These are phyloP conservation scores for Calidris pugnax DNA, from an alignment of 2,113 vertebrate species.

Conservation along the genomic window DNA sequence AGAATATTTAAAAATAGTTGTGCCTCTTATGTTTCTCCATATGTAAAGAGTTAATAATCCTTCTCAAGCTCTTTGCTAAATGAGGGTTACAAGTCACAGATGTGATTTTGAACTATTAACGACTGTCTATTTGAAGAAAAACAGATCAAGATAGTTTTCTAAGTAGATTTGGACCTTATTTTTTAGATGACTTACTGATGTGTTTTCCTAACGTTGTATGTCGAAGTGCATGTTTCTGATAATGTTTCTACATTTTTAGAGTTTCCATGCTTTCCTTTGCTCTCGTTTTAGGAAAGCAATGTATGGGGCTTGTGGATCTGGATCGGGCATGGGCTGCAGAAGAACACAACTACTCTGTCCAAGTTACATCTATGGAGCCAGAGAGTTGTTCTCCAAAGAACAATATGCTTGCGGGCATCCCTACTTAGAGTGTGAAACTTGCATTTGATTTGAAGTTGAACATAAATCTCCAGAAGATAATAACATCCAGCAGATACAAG, in stretches of 20 bases:
- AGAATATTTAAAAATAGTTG: not conserved
- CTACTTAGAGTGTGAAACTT: constrained; percentile 32
- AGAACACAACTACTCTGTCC: constrained; percentile 82
- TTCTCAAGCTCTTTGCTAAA: not conserved
- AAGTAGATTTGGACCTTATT: not conserved
- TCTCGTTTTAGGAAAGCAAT: constrained; percentile 86
- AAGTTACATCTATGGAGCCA: constrained; percentile 93
- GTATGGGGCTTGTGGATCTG: constrained; percentile 96
- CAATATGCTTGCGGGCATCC: constrained; percentile 90
- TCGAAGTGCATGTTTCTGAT: not conserved
- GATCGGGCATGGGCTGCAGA: constrained; percentile 92
- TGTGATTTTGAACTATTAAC: not conserved
- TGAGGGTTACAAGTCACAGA: not conserved
- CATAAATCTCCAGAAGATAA: not conserved
- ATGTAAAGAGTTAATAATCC: not conserved
- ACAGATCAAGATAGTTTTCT: not conserved
- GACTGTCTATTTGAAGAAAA: not conserved
- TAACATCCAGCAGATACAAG: constrained; percentile 19
- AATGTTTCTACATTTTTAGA: not conserved
- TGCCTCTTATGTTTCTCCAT: not conserved
- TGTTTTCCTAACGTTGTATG: not conserved
- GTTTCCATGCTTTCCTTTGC: not conserved
- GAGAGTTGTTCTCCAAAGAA: constrained; percentile 97
- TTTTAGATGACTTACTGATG: not conserved
- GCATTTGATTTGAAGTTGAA: not conserved